Conservation (phyloP, 2,797 vertebrate species). For the Perodicticus potto region DNA sequence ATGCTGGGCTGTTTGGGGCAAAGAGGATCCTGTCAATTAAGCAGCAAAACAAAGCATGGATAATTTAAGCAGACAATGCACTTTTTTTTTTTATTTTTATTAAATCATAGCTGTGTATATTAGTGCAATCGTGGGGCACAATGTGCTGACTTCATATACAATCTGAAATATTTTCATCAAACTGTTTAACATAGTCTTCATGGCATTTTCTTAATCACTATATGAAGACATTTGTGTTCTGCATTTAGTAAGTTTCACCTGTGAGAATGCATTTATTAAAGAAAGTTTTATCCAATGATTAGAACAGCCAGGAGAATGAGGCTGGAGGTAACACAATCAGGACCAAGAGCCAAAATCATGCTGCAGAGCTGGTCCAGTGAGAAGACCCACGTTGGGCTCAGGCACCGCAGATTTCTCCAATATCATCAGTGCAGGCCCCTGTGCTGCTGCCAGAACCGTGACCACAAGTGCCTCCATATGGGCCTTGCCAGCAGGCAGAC, state of each 20-base stretch:
- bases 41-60: background rate
- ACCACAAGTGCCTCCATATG: background rate
- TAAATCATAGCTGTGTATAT: too few species aligned
- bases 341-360: background rate
- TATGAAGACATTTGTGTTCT: too few species aligned
- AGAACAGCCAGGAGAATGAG: slow-evolving; percentile 2
- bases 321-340: background rate
- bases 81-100: too few species aligned
- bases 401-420: background rate
- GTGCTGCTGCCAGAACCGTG: background rate
- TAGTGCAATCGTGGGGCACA: too few species aligned
- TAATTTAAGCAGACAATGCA: background rate
- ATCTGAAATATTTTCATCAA: too few species aligned
- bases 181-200: too few species aligned
- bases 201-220: too few species aligned
- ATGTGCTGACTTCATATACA: too few species aligned
- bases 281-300: background rate
- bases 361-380: background rate
- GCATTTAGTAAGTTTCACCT: too few species aligned
- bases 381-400: background rate
- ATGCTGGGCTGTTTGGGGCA: background rate
- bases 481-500: background rate
- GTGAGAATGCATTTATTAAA: background rate
- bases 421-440: background rate
- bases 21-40: background rate